Conservation (phyloP, 2,888 invertebrate genomes). For the Campoplex nolae region DNA sequence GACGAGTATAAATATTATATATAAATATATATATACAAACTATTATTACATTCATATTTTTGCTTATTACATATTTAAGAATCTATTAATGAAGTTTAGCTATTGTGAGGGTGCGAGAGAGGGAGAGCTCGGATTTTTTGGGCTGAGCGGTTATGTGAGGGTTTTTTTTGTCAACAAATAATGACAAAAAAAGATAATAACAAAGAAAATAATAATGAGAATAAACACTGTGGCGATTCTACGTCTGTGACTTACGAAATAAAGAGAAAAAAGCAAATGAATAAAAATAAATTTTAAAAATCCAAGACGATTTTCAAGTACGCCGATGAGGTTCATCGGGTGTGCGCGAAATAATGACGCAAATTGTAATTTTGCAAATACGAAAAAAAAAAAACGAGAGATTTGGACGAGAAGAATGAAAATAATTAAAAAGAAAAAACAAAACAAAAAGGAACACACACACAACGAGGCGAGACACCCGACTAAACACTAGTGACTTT, state of each 20-base stretch:
- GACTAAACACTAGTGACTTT: conserved; percentile 63
- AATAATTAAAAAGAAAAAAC: conserved; percentile 10
- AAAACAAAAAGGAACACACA: not conserved
- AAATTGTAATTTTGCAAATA: conserved; percentile 45
- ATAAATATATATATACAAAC: conserved; percentile 76
- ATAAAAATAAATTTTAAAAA: not conserved
- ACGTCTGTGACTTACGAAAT: conserved; percentile 73
- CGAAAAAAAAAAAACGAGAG: not conserved
- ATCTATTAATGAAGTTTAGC: conserved; percentile 80
- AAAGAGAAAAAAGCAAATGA: too few species aligned
- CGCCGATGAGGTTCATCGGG: conserved; percentile 61
- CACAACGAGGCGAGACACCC: conserved; percentile 62
- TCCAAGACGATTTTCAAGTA: conserved; percentile 52
- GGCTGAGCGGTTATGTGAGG: conserved; percentile 65
- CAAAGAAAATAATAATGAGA: conserved; percentile 13
- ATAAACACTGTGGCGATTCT: conserved; percentile 64
- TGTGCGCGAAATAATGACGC: not conserved
- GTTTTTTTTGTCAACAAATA: conserved; percentile 66
- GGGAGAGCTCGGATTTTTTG: conserved; percentile 68
- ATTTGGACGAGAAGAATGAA: conserved; percentile 28
- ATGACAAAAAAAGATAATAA: conserved; percentile 50
- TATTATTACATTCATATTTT: conserved; percentile 84
- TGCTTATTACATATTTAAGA: conserved; percentile 83
- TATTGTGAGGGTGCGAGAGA: conserved; percentile 71
- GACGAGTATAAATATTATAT: conserved; percentile 73